These are phyloP conservation scores for Apodemia zela DNA, from an alignment of 2,888 invertebrate genomes.

Conservation along the genomic window DNA sequence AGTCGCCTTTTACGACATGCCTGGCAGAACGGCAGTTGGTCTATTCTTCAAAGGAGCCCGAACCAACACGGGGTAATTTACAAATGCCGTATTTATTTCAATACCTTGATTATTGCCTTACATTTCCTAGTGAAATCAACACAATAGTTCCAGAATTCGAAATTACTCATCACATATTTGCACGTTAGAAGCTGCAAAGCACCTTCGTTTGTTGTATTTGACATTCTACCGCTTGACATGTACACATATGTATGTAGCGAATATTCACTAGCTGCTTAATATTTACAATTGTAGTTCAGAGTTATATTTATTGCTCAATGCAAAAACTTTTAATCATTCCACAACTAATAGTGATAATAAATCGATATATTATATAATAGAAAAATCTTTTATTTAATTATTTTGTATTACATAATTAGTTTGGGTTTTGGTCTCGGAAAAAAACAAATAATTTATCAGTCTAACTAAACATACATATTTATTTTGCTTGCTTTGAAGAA, in stretches of 20 bases:
- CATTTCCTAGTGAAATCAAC: neutral
- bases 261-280: neutral
- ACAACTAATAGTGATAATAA: too few relatives aligned
- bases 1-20: too few relatives aligned
- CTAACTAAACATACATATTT: too few relatives aligned
- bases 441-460: too few relatives aligned
- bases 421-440: too few relatives aligned
- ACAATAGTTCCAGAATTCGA: conserved; percentile 1
- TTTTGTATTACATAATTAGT: too few relatives aligned
- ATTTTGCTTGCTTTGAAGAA: too few relatives aligned
- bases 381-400: too few relatives aligned
- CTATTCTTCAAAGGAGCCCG: too few relatives aligned
- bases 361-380: too few relatives aligned
- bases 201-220: neutral
- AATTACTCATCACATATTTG: conserved; percentile 14
- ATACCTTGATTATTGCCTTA: conserved; percentile 4
- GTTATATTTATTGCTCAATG: neutral
- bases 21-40: too few relatives aligned
- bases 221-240: neutral
- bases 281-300: neutral
- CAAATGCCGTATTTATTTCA: neutral
- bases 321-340: neutral
- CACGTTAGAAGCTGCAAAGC: conserved; percentile 3
- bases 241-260: neutral
- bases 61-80: too few relatives aligned